Percentiles rank a stretch among this genome's conserved stretches.
phyloP scores from a whole-genome alignment of 2,888 invertebrate genomes.

The Trichogramma evanescens region DNA sequence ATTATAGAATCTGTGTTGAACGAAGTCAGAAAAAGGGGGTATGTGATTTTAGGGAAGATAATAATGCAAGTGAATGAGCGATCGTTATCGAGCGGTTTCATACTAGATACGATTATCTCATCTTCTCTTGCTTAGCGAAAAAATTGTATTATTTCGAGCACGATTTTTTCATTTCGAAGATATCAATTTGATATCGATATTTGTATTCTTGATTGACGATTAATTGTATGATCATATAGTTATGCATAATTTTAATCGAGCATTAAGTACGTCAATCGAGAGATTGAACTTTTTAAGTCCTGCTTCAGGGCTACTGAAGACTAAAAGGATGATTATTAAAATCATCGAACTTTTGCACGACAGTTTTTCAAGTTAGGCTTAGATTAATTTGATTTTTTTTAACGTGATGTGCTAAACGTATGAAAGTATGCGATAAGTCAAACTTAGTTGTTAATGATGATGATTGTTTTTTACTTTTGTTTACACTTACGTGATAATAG shows the following conservation, averaged over 20 bases:
- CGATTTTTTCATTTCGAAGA: too few relatives aligned
- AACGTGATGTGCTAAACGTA: slow-evolving; percentile 2
- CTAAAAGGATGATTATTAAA: slow-evolving; percentile 13
- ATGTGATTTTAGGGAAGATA: too few relatives aligned
- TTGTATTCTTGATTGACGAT: neutral
- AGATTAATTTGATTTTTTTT: neutral
- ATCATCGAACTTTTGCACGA: slow-evolving; percentile 25
- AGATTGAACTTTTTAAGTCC: slow-evolving; percentile 5
- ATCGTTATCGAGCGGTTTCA: too few relatives aligned
- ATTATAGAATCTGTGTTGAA: too few relatives aligned
- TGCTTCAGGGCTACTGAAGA: neutral
- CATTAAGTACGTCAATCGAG: slow-evolving; percentile 17
- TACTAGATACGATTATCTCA: too few relatives aligned
- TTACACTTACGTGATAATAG: slow-evolving; percentile 4
- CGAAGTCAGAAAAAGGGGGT: too few relatives aligned
- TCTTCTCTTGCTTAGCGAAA: too few relatives aligned
- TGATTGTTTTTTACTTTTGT: slow-evolving; percentile 10
- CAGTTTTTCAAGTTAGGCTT: slow-evolving; percentile 15
- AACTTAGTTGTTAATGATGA: slow-evolving; percentile 17
- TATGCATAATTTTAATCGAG: neutral
- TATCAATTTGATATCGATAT: too few relatives aligned
- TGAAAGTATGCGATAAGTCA: slow-evolving; percentile 12
- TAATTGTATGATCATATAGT: neutral
- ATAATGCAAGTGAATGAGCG: too few relatives aligned
- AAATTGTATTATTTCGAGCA: too few relatives aligned